These are phyloP conservation scores for Papilio aristodemus DNA, from an alignment of 1,140 invertebrate genomes.

Conservation along the genomic window DNA sequence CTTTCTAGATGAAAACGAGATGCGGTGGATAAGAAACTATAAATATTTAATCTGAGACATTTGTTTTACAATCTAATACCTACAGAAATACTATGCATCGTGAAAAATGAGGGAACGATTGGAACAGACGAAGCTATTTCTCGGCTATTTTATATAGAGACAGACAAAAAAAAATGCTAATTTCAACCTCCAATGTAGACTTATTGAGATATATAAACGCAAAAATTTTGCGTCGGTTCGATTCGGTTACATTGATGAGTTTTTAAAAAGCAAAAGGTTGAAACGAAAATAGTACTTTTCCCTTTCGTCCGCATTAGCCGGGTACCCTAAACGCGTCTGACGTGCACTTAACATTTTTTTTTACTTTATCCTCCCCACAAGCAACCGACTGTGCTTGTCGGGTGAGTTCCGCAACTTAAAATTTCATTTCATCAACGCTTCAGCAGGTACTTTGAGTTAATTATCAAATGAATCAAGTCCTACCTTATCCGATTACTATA, in stretches of 20 bases:
- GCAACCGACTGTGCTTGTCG: neutral
- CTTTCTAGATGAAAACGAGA: neutral
- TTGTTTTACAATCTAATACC: too few species aligned
- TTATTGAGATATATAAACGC: slow-evolving; percentile 3
- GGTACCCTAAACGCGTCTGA: slow-evolving; percentile 13
- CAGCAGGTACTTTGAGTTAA: neutral
- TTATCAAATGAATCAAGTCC: neutral
- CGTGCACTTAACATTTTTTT: slow-evolving; percentile 18
- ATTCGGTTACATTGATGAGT: slow-evolving; percentile 20
- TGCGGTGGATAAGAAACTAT: neutral
- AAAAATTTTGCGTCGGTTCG: neutral
- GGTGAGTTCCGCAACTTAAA: neutral
- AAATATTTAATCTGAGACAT: neutral
- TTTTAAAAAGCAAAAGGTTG: slow-evolving; percentile 2
- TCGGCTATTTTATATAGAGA: neutral
- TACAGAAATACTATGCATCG: too few species aligned
- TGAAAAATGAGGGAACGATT: too few species aligned
- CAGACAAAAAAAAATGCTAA: neutral
- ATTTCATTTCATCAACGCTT: neutral
- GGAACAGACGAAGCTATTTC: too few species aligned
- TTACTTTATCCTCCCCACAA: slow-evolving; percentile 10
- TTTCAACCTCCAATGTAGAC: neutral
- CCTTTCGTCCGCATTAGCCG: slow-evolving; percentile 24
- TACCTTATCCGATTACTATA: too few species aligned
- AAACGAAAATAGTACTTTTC: slow-evolving; percentile 14